A percentile compares a stretch with the other conserved stretches of the same genome.
These are phyloP conservation scores for Melospiza georgiana DNA, from an alignment of 2,113 vertebrate species.

Conservation along the genomic window DNA sequence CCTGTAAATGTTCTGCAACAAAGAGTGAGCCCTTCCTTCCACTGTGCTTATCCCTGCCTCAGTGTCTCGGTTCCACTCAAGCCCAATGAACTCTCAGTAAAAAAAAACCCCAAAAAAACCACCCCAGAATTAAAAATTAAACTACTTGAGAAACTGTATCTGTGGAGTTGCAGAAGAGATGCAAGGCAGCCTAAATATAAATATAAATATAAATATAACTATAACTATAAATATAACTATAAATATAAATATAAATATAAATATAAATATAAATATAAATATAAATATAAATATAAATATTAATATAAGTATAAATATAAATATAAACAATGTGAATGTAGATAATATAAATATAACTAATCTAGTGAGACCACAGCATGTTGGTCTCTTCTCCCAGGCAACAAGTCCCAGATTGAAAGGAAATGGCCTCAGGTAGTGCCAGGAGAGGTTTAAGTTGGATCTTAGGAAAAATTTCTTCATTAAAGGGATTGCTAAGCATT, in stretches of 20 bases:
- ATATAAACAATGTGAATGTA: background rate
- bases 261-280: background rate
- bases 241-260: too few species aligned
- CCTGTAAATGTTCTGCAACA: background rate
- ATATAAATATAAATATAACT: background rate
- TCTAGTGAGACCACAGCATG: background rate
- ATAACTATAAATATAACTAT: too few species aligned
- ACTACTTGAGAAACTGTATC: background rate
- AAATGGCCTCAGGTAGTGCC: background rate
- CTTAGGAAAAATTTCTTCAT: background rate
- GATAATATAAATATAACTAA: background rate
- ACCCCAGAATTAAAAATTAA: background rate
- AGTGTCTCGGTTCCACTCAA: background rate
- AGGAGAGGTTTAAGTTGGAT: background rate
- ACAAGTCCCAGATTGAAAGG: background rate
- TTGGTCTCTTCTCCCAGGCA: background rate
- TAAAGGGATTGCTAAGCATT: background rate
- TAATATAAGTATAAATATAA: background rate
- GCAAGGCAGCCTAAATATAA: background rate
- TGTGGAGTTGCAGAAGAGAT: background rate
- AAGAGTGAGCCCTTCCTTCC: background rate
- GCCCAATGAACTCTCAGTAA: background rate
- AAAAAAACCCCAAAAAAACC: background rate
- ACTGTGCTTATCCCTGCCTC: background rate
- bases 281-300: background rate